Percentiles rank a stretch among this genome's conserved stretches.
These are phyloP conservation scores for Carassius gibelio DNA, from an alignment of 2,113 vertebrate genomes.

Conservation along the genomic window DNA sequence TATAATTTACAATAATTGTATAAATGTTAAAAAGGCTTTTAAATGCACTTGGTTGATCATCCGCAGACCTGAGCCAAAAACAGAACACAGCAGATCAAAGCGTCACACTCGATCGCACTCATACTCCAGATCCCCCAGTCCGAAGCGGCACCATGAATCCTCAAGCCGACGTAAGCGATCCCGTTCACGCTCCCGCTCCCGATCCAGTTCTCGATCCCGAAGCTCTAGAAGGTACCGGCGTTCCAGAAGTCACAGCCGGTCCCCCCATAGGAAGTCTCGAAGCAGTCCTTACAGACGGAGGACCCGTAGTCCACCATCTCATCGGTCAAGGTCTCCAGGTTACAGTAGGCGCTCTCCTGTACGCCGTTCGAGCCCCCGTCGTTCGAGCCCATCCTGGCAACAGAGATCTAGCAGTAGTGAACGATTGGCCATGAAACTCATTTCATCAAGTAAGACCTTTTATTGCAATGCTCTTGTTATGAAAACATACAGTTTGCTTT, in stretches of 20 bases:
- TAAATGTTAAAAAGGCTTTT: not conserved
- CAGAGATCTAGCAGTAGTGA: conserved; percentile 71
- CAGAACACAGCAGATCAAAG: conserved; percentile 64
- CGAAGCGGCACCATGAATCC: conserved; percentile 65
- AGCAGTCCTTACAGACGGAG: conserved; percentile 60
- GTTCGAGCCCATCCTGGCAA: conserved; percentile 55
- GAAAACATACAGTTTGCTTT: not conserved
- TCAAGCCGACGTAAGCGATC: conserved; percentile 53
- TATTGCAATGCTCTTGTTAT: not conserved
- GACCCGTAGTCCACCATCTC: conserved; percentile 58
- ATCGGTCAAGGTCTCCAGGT: conserved; percentile 44
- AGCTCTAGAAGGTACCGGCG: conserved; percentile 43
- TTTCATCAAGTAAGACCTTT: conserved; percentile 74
- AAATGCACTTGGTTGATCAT: not conserved
- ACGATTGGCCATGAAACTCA: conserved; percentile 65
- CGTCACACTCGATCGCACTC: conserved; percentile 64
- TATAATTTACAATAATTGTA: not conserved
- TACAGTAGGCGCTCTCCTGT: conserved; percentile 53
- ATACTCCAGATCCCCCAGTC: conserved; percentile 64
- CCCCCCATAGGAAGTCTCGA: conserved; percentile 59
- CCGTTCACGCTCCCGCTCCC: conserved; percentile 64
- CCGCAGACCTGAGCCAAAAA: conserved; percentile 48
- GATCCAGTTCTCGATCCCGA: conserved; percentile 63
- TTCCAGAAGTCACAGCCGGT: conserved; percentile 43
- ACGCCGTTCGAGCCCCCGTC: conserved; percentile 39